These are phyloP conservation scores for Protobothrops mucrosquamatus DNA, from an alignment of 2,113 vertebrate species.

Conservation along the genomic window DNA sequence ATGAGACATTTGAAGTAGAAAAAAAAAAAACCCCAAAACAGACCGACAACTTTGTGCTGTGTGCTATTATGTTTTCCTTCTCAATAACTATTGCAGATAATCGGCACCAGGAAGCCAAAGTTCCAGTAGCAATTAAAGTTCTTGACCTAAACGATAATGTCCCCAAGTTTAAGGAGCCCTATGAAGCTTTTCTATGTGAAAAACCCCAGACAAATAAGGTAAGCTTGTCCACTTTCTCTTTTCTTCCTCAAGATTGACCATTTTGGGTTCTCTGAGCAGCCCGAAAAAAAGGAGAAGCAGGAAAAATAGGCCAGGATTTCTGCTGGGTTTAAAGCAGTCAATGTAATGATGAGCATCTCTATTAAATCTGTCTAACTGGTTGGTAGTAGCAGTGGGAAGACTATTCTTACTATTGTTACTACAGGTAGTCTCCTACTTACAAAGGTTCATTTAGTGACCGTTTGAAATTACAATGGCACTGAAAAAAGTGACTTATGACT, in stretches of 20 bases:
- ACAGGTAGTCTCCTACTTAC: neutral
- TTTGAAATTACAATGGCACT: neutral
- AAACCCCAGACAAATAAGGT: conserved; percentile 85
- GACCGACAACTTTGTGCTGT: neutral
- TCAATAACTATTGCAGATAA: conserved; percentile 73
- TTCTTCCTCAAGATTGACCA: neutral
- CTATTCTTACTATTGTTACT: neutral
- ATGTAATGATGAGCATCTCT: neutral
- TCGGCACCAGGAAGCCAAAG: conserved; percentile 89
- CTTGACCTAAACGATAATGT: conserved; percentile 90
- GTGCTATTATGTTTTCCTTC: conserved; percentile 22
- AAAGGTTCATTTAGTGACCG: neutral
- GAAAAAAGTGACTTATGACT: neutral
- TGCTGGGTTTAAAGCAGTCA: neutral
- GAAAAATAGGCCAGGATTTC: neutral
- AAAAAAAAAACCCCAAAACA: no score
- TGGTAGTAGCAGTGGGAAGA: neutral
- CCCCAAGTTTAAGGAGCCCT: conserved; percentile 86
- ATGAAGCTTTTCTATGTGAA: conserved; percentile 92
- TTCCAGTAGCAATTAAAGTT: conserved; percentile 89
- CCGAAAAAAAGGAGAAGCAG: neutral
- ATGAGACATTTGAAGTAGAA: neutral
- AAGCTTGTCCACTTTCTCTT: neutral
- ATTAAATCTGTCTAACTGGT: neutral
- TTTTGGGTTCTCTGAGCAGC: neutral